Percentiles rank a stretch among this genome's conserved stretches.
phyloP scores from a whole-genome alignment of 2,888 invertebrate species.

The Lycaena phlaeas region DNA sequence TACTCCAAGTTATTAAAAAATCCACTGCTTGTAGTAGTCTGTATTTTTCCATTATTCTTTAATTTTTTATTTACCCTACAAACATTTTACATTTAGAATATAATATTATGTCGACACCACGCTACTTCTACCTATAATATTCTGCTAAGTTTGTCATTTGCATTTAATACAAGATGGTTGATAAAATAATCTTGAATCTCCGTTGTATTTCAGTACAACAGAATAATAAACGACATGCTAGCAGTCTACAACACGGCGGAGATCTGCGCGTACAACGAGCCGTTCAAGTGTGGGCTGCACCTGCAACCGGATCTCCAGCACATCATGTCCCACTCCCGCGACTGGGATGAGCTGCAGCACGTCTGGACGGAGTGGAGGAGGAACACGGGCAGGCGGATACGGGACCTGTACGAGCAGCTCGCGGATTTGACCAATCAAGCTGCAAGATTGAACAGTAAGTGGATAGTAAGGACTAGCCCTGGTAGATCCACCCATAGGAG shows the following conservation, averaged over 20 bases:
- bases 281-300: conserved; percentile 85
- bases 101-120: too few relatives aligned
- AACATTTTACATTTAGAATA: too few relatives aligned
- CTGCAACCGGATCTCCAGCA: conserved; percentile 83
- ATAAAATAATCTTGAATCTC: too few relatives aligned
- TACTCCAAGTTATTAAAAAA: too few relatives aligned
- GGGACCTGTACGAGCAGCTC: conserved; percentile 86
- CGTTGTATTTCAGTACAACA: conserved; percentile 80
- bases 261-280: conserved; percentile 88
- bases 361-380: conserved; percentile 94
- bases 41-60: too few relatives aligned
- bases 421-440: conserved; percentile 86
- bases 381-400: conserved; percentile 84
- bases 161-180: too few relatives aligned
- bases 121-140: too few relatives aligned
- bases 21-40: too few relatives aligned
- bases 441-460: conserved; percentile 85
- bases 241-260: conserved; percentile 89
- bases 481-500: too few relatives aligned
- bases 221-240: conserved; percentile 90
- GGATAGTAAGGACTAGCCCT: too few relatives aligned
- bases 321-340: conserved; percentile 82
- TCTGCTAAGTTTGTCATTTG: too few relatives aligned
- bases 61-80: too few relatives aligned
- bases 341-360: conserved; percentile 91